Evolutionary conservation across 2,797 vertebrate genomes (phyloP).

Genomic region (Amphiprion clarkii): DNA sequence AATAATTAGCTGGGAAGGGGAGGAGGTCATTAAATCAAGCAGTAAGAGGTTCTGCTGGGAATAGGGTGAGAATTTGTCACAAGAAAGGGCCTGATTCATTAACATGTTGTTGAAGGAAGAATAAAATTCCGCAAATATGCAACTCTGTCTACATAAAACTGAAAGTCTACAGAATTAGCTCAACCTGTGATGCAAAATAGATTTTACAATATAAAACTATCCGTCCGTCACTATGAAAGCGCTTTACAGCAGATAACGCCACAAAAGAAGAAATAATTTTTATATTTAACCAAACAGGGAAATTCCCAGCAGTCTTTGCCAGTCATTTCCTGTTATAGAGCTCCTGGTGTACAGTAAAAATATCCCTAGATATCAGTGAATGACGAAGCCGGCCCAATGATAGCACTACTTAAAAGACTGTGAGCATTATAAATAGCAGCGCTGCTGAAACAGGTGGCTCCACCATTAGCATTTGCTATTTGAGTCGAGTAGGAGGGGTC

Average conservation of each 20-base stretch:
- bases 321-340: slow-evolving; percentile 54
- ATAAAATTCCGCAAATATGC: slow-evolving; percentile 5
- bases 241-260: not conserved
- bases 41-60: slow-evolving; percentile 25
- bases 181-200: slow-evolving; percentile 10
- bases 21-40: slow-evolving; percentile 22
- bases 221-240: not conserved
- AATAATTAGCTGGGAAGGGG: slow-evolving; percentile 16
- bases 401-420: slow-evolving; percentile 44
- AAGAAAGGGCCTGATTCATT: slow-evolving; percentile 34
- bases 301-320: slow-evolving; percentile 41
- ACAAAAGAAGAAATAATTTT: slow-evolving; percentile 43
- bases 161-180: not conserved
- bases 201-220: slow-evolving; percentile 11
- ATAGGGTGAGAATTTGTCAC: slow-evolving; percentile 2
- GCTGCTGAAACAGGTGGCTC: slow-evolving; percentile 74
- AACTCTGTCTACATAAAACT: slow-evolving; percentile 11
- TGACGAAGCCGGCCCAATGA: slow-evolving; percentile 51
- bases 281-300: slow-evolving; percentile 52
- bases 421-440: slow-evolving; percentile 72
- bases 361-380: slow-evolving; percentile 37
- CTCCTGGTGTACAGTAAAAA: slow-evolving; percentile 33
- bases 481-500: slow-evolving; percentile 55
- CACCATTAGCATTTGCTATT: slow-evolving; percentile 66
- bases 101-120: slow-evolving; percentile 24